phyloP scores from a whole-genome alignment of 2,888 invertebrate genomes.

The Agrotis exclamationis region DNA sequence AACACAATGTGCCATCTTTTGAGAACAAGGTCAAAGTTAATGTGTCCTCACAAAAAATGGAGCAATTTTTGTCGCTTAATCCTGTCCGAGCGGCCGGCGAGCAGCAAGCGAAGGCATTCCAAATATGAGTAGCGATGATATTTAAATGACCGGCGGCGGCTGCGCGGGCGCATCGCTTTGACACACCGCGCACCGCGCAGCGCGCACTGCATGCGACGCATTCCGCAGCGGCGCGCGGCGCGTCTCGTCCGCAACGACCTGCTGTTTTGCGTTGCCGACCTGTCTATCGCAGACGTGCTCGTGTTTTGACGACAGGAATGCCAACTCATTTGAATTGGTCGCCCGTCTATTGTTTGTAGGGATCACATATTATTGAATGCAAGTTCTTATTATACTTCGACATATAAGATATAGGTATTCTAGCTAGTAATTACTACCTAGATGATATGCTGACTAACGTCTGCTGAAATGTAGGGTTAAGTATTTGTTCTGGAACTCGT shows the following conservation, averaged over 20 bases:
- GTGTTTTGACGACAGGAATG: constrained; percentile 41
- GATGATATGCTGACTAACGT: background rate
- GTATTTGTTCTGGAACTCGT: background rate
- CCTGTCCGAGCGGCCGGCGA: constrained; percentile 42
- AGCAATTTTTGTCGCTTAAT: constrained; percentile 82
- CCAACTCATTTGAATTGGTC: constrained; percentile 29
- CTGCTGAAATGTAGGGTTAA: background rate
- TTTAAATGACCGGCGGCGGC: constrained; percentile 75
- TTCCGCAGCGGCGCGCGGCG: constrained; percentile 43
- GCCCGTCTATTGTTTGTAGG: constrained; percentile 24
- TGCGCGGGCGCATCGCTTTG: constrained; percentile 66
- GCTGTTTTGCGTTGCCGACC: constrained; percentile 55
- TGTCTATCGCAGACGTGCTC: constrained; percentile 42
- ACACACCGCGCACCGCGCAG: constrained; percentile 62
- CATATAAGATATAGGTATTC: no score
- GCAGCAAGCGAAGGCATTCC: constrained; percentile 62
- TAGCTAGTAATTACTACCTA: background rate
- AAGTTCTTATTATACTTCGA: background rate
- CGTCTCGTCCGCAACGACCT: constrained; percentile 41
- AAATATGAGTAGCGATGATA: constrained; percentile 77
- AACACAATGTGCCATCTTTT: constrained; percentile 26
- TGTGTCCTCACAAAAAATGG: constrained; percentile 66
- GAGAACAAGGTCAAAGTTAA: constrained; percentile 65
- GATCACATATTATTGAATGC: background rate
- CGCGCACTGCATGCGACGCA: constrained; percentile 55